Evolutionary conservation across 1,140 invertebrate species (phyloP), one percentile per base, ranked within the genome.

Genomic region (Gonioctena quinquepunctata): DNA sequence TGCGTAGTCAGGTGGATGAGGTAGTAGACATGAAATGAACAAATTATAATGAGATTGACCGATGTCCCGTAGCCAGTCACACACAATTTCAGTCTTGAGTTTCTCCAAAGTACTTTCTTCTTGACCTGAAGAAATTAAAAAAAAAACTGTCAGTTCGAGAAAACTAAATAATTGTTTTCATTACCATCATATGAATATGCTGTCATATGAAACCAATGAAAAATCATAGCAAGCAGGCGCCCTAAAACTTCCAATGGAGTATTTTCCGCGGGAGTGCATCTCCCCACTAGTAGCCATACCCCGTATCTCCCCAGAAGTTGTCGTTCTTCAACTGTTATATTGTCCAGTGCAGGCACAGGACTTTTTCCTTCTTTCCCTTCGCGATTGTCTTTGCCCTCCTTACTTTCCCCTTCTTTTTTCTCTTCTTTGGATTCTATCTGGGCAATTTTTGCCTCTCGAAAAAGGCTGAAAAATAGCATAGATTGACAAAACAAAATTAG

Each of bases 141-240:
- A 79, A 22, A 62, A 33, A 13, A n/a, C n/a, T n/a, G n/a, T n/a
- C n/a, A n/a, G n/a, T n/a, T n/a, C n/a, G n/a, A n/a, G n/a, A n/a
- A n/a, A n/a, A n/a, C n/a, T n/a, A n/a, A n/a, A n/a, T n/a, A n/a
- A n/a, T n/a, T n/a, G n/a, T 11, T 22, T 26, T 59, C 0, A 49
- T 71, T 72, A 96, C 96, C 96, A 87, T 97, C 95, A 81, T 96
- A 96, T 16, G 97, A 91, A 84, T 96, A 97, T 6, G 96, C 95
- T 27, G 97, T 99, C 69, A 96, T 93, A 86, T 98, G 94, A 87
- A 99, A 99, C 98, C 98, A 99, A 85, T 99, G 96, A 86, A 99
- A 99, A 64, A 99, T 88, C 89, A 97, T 97, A 64, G 95, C 94
- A 23, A 99, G 86, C 73, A 99, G 88, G 75, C 97, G 87, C 18